Percentiles rank a stretch among this genome's conserved stretches.
Evolutionary conservation across 2,888 invertebrate species (phyloP).

Genomic region (Eristalis tenax): DNA sequence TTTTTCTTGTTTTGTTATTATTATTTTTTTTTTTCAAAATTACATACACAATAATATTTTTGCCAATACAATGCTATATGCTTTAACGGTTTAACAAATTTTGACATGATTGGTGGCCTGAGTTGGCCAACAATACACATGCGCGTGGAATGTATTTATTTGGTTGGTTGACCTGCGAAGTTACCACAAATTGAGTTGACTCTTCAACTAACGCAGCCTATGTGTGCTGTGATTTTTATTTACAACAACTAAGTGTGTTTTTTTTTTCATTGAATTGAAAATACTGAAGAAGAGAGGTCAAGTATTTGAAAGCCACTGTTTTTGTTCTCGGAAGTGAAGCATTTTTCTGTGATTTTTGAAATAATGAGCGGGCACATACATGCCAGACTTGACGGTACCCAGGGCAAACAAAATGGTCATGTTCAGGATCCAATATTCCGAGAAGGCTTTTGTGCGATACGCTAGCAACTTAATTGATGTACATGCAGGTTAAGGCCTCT

Average conservation of each 20-base stretch:
- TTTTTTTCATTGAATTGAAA: neutral
- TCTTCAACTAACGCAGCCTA: neutral
- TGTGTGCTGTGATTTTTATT: neutral
- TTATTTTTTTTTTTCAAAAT: neutral
- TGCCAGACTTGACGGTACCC: too few relatives aligned
- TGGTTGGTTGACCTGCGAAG: neutral
- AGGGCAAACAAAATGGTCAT: too few relatives aligned
- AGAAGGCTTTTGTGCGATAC: too few relatives aligned
- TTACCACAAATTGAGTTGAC: neutral
- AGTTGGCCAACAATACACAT: neutral
- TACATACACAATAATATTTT: constrained; percentile 48
- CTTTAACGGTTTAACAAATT: constrained; percentile 30
- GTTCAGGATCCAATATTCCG: too few relatives aligned
- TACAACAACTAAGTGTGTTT: neutral
- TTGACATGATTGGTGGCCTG: neutral
- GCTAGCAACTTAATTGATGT: too few relatives aligned
- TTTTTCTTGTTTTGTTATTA: neutral
- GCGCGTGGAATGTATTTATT: neutral
- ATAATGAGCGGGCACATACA: neutral
- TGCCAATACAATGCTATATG: constrained; percentile 59
- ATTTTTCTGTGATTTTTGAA: constrained; percentile 1
- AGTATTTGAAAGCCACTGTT: neutral
- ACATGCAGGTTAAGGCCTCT: too few relatives aligned
- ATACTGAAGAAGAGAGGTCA: neutral
- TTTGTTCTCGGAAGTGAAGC: neutral